Base-by-base conservation (phyloP, 2,797 vertebrate species). In the Danionella dracula region DNA sequence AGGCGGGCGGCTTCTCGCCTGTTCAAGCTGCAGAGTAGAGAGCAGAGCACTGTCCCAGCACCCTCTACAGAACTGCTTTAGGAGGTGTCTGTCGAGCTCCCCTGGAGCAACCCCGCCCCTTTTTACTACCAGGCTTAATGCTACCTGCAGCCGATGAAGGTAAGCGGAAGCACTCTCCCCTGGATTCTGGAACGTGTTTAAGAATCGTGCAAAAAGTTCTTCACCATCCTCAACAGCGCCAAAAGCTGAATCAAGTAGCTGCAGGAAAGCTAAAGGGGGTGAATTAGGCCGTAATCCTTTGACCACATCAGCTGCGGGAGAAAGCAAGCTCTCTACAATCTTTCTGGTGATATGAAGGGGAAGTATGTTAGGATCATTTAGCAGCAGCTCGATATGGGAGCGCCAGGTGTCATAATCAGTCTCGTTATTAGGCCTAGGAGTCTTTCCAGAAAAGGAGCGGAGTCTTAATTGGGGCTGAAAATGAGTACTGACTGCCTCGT, bases 121-220 rank as follows among this genome's bases (percentile, higher is more conserved):
- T 31, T 13, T 69, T 1, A 34, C 4, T 4, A 12, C 27, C 1
- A 6, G 16, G 19, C 12, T 69, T 4, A 73, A 40, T 1, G 32
- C 45, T 1, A 21, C 12, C 11, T 76, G 66, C 3, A 76, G 34
- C 1, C 55, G 42, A 1, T 69, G 65, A 2, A 77, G 12, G 7
- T 73, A 74, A 2, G 10, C n/a, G 2, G 75, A 77, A 0, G 68
- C 59, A 4, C 57, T 74, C n/a, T 74, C 75, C 3, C 46, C 58
- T 4, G 29, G 4, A 38, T 76, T 17, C 11, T 71, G 53, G 4
- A 63, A 13, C 0, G 41, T 56, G 29, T 66, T 63, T 8, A 77
- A 8, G 10, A 71, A 74, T 15, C 42, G 62, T 66, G 23, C 23
- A 27, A 27, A 27, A 6, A 27, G 23, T 6, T 27, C 23, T 27